Evolutionary conservation across 2,113 vertebrate genomes (phyloP).

Genomic region (Heptranchias perlo): DNA sequence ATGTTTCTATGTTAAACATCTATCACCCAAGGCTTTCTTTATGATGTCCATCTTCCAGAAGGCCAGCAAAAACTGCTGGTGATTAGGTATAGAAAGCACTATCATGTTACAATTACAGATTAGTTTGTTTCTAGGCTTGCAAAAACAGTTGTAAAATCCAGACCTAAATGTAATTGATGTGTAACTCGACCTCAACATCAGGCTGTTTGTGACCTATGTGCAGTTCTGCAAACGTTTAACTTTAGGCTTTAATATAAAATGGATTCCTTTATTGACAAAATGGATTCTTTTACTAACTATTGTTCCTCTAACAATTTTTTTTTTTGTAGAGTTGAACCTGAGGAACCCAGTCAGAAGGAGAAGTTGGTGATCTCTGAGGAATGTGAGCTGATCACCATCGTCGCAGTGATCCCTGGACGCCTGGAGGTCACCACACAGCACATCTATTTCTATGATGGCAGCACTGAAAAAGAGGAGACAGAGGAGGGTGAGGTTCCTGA

Average conservation of each 20-base stretch:
- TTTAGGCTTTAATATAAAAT: neutral
- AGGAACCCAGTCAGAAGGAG: constrained; percentile 81
- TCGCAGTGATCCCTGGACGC: constrained; percentile 76
- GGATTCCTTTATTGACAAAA: too few relatives aligned
- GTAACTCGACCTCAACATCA: neutral
- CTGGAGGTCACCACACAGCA: constrained; percentile 92
- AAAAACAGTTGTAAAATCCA: neutral
- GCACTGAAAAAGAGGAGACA: constrained; percentile 82
- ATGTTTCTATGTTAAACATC: too few relatives aligned
- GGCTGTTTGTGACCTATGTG: neutral
- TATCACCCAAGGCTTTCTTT: neutral
- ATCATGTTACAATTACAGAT: neutral
- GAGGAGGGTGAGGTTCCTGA: constrained; percentile 68
- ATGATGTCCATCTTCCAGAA: too few relatives aligned
- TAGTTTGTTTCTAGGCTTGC: neutral
- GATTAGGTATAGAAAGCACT: neutral
- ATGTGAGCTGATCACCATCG: constrained; percentile 89
- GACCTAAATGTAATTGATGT: neutral
- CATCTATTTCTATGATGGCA: constrained; percentile 89
- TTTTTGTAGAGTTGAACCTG: constrained; percentile 65
- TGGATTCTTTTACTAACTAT: neutral
- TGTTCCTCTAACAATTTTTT: neutral
- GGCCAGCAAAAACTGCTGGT: neutral
- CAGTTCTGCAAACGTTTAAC: neutral
- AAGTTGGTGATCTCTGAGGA: constrained; percentile 89